These are phyloP conservation scores for Pseudopipra pipra DNA, from an alignment of 2,113 vertebrate species.

Conservation along the genomic window DNA sequence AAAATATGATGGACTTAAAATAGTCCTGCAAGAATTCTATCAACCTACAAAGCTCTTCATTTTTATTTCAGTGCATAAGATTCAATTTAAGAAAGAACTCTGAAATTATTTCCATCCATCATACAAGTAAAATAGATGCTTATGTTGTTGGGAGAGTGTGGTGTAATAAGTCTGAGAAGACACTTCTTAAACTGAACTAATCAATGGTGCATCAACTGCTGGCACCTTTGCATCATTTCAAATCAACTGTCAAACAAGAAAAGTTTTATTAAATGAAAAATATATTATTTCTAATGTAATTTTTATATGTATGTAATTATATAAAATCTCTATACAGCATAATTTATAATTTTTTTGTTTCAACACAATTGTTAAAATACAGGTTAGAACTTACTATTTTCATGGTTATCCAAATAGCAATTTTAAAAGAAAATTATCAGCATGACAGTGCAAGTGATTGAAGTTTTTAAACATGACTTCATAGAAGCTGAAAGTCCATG, in stretches of 20 bases:
- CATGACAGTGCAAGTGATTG: not conserved
- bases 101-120: not conserved
- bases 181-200: not conserved
- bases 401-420: not conserved
- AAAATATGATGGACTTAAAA: not conserved
- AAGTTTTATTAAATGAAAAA: not conserved
- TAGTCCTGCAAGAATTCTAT: not conserved
- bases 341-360: not conserved
- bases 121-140: not conserved
- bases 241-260: not conserved
- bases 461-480: not conserved
- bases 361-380: not conserved
- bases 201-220: not conserved
- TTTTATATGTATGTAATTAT: not conserved
- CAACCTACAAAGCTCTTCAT: not conserved
- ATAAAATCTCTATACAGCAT: not conserved
- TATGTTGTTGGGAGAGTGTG: not conserved
- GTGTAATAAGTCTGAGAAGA: not conserved
- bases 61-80: not conserved
- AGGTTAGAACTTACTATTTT: not conserved
- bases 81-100: not conserved
- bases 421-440: not conserved
- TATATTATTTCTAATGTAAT: not conserved
- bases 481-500: not conserved
- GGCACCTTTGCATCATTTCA: not conserved